phyloP scores from a whole-genome alignment of 2,113 vertebrate genomes.

The Nasalis larvatus region DNA sequence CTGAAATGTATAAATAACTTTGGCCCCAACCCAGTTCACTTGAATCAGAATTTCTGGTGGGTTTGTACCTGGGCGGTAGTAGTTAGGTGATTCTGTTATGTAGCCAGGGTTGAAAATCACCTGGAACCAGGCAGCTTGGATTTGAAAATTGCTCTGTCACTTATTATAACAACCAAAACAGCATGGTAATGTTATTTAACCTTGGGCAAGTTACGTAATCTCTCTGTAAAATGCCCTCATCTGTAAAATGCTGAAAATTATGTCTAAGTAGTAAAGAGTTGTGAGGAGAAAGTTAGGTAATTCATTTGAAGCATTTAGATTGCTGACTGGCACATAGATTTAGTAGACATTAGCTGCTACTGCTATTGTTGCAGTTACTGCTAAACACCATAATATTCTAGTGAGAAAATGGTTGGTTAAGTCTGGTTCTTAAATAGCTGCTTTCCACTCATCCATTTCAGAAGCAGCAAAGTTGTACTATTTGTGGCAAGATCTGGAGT shows the following conservation, averaged over 20 bases:
- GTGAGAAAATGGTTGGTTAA: background rate
- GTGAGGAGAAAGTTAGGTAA: background rate
- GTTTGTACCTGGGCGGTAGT: background rate
- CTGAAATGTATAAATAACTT: background rate
- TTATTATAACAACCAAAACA: background rate
- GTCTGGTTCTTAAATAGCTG: background rate
- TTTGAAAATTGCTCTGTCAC: background rate
- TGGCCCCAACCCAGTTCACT: background rate
- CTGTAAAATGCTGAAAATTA: background rate
- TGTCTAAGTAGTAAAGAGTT: background rate
- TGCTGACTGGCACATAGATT: background rate
- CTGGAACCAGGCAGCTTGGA: background rate
- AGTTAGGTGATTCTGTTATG: background rate
- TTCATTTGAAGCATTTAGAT: background rate
- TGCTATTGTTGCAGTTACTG: background rate
- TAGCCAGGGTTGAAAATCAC: background rate
- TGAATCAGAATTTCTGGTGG: conserved; percentile 29
- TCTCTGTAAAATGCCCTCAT: background rate
- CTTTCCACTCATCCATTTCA: background rate
- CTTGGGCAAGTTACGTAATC: background rate
- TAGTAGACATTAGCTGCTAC: background rate
- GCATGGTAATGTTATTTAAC: background rate
- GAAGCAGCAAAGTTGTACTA: background rate
- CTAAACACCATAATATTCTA: background rate
- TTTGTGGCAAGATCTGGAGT: background rate